Evolutionary conservation across 2,888 invertebrate species (phyloP).

Genomic region (Agrilus mali): DNA sequence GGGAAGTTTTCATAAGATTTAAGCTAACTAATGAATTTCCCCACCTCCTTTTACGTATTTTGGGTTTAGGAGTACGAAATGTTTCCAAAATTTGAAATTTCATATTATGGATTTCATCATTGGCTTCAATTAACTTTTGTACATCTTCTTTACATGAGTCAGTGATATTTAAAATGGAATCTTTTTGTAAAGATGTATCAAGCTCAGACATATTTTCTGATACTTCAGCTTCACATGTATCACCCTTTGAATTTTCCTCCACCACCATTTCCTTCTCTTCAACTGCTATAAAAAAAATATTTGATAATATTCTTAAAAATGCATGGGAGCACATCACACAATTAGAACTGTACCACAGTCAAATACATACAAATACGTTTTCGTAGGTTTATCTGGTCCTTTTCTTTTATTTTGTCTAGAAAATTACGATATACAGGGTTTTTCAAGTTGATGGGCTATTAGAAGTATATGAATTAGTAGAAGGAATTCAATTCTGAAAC

Average conservation of each 20-base stretch:
- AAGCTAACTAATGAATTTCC: constrained; percentile 11
- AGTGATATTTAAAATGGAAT: constrained; percentile 6
- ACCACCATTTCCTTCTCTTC: neutral
- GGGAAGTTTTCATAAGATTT: constrained; percentile 5
- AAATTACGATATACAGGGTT: too few relatives aligned
- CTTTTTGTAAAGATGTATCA: constrained; percentile 5
- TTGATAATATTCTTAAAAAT: too few relatives aligned
- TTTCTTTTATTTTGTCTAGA: too few relatives aligned
- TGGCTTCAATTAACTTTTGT: constrained; percentile 3
- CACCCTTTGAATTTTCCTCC: neutral
- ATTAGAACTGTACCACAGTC: too few relatives aligned
- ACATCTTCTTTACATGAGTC: constrained; percentile 5
- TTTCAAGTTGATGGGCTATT: too few relatives aligned
- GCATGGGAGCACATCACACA: too few relatives aligned
- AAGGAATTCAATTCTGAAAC: too few relatives aligned
- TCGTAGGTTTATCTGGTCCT: too few relatives aligned
- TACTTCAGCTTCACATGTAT: neutral
- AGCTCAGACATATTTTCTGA: neutral
- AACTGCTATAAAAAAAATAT: too few relatives aligned
- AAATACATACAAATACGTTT: too few relatives aligned
- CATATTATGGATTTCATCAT: constrained; percentile 4
- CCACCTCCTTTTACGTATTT: constrained; percentile 11
- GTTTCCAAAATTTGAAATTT: constrained; percentile 2
- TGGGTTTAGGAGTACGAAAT: constrained; percentile 2
- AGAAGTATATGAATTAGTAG: too few relatives aligned